A percentile compares a stretch with the other conserved stretches of the same genome.
phyloP scores from a whole-genome alignment of 2,888 invertebrate genomes.

The Tupiocoris notatus region DNA sequence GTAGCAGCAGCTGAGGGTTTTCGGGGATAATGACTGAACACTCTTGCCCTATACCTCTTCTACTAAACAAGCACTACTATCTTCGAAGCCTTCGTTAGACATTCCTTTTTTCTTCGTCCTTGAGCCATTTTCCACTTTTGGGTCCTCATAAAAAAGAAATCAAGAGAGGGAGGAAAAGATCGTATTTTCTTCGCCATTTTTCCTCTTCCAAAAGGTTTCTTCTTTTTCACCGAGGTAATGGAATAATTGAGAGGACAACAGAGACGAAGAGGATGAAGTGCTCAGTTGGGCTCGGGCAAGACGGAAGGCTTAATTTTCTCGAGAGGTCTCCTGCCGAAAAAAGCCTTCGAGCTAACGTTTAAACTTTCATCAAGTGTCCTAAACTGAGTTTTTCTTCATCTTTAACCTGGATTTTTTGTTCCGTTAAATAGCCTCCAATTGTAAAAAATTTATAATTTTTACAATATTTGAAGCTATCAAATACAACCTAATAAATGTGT shows the following conservation, averaged over 20 bases:
- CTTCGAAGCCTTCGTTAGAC: slow-evolving; percentile 33
- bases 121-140: slow-evolving; percentile 18
- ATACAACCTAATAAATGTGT: no score
- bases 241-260: slow-evolving; percentile 42
- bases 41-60: slow-evolving; percentile 10
- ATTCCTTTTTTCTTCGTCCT: slow-evolving; percentile 12
- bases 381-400: background rate
- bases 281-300: background rate
- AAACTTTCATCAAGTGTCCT: slow-evolving; percentile 37
- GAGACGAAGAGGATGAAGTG: slow-evolving; percentile 7
- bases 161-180: slow-evolving; percentile 2
- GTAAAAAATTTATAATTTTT: no score
- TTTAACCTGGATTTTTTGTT: background rate
- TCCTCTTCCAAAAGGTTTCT: background rate
- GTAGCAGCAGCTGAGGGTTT: slow-evolving; percentile 16
- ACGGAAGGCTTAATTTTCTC: slow-evolving; percentile 26
- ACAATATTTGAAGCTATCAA: no score
- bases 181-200: slow-evolving; percentile 5
- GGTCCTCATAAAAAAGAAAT: background rate
- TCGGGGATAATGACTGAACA: slow-evolving; percentile 32
- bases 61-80: slow-evolving; percentile 27
- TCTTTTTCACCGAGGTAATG: slow-evolving; percentile 22
- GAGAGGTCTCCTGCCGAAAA: slow-evolving; percentile 33
- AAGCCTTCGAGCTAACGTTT: slow-evolving; percentile 15
- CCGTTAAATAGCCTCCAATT: background rate